phyloP scores from a whole-genome alignment of 2,113 vertebrate genomes.

The Mellivora capensis region DNA sequence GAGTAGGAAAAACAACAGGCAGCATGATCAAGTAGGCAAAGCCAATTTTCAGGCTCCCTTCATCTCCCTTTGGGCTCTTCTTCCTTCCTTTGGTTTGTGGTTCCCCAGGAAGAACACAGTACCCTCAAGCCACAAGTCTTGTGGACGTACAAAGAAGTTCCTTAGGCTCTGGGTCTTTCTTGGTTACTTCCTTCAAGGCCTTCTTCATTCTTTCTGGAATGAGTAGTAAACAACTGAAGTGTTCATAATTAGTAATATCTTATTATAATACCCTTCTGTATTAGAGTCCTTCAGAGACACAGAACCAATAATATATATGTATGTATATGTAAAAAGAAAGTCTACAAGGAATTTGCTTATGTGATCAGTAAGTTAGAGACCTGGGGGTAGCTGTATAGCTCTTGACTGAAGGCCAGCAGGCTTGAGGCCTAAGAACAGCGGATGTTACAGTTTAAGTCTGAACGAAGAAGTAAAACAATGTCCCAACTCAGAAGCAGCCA shows the following conservation, averaged over 20 bases:
- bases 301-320: background rate
- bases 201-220: background rate
- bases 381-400: background rate
- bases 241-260: background rate
- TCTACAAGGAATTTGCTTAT: background rate
- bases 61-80: too few species aligned
- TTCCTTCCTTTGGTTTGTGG: background rate
- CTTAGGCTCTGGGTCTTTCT: background rate
- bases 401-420: background rate
- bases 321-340: background rate
- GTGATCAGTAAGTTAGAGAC: background rate
- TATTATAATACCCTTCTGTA: background rate
- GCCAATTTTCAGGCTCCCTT: background rate
- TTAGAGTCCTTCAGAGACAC: background rate
- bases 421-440: background rate
- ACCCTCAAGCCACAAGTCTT: background rate
- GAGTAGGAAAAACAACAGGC: background rate
- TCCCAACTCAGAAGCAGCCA: background rate
- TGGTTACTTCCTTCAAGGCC: background rate
- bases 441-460: background rate
- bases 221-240: background rate
- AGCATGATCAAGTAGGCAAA: background rate
- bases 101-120: background rate
- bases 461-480: background rate
- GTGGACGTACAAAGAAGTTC: background rate